Evolutionary conservation across 2,888 invertebrate species (phyloP), one percentile per base, ranked within the genome.

Genomic region (Lepas anatifera): DNA sequence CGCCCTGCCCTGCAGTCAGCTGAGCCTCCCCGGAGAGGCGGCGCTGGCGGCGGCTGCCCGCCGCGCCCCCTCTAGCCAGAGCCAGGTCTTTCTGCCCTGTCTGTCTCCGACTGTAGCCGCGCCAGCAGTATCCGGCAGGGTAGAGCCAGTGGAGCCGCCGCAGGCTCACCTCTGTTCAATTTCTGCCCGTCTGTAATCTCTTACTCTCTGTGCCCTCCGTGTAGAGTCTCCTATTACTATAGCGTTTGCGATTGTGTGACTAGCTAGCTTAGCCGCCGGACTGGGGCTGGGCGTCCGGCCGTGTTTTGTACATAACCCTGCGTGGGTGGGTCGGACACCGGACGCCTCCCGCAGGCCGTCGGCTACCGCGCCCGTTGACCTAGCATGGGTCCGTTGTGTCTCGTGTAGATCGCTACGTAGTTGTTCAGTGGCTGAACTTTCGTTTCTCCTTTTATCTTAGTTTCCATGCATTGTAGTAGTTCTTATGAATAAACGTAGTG

Each of bases 361-460:
- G 22, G 35, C 58, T 6, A 29, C 29, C 29, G 52, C 29, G 29
- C 29, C 29, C 52, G 35, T 7, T 22, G 58, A 58, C 58, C 58
- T 58, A 22, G 58, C 58, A 58, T 58, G 58, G 58, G 58, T 58
- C 58, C 32, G 58, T 58, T 35, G 58, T 58, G 58, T 58, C n/a
- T n/a, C 32, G 58, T 58, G 58, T 58, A 58, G 58, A 58, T 58
- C 58, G 58, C 58, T 58, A 58, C 35, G 58, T 58, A 58, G 58
- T 58, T 58, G 58, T 58, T 58, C 58, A 58, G 58, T 58, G 58
- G 58, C 58, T 58, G 58, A 58, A 58, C 58, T 58, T 58, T 58
- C 58, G 58, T 58, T 58, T 58, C 32, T 52, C 52, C 58, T 35
- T 58, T 58, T 35, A 35, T 58, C 58, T 35, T 58, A 58, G 58